Conservation (phyloP, 2,797 vertebrate species). For the Linurgus olivaceus region DNA sequence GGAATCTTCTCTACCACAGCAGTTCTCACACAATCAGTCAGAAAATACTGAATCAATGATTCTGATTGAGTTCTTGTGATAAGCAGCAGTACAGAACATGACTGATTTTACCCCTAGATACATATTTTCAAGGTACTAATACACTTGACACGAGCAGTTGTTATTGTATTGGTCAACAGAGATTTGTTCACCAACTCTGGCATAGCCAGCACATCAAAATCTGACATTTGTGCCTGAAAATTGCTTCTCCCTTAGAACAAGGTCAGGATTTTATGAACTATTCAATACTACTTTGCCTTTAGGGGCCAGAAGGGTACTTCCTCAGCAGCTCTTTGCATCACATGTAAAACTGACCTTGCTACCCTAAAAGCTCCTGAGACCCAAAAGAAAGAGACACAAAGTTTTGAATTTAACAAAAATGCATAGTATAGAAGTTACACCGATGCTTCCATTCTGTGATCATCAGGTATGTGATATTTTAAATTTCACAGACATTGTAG, state of each 20-base stretch:
- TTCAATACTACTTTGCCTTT: background rate
- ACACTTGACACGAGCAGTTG: background rate
- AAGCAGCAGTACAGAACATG: background rate
- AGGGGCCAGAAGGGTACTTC: background rate
- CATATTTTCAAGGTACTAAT: background rate
- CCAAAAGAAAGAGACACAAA: background rate
- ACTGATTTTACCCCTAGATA: background rate
- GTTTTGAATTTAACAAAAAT: background rate
- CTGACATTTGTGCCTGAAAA: background rate
- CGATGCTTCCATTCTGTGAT: background rate
- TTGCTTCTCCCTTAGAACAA: background rate
- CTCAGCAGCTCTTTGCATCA: background rate
- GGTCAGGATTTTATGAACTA: slow-evolving; percentile 9
- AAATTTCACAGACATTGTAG: background rate
- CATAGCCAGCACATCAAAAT: background rate
- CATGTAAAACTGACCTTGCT: background rate
- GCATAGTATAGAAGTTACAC: background rate
- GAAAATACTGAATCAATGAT: background rate
- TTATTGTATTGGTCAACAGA: background rate
- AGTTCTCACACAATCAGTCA: background rate
- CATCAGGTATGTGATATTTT: background rate
- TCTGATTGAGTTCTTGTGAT: background rate
- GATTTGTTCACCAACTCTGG: background rate
- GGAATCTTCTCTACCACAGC: background rate
- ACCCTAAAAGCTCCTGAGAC: background rate